Conservation (phyloP, 2,797 vertebrate genomes). For the Spheniscus humboldti region DNA sequence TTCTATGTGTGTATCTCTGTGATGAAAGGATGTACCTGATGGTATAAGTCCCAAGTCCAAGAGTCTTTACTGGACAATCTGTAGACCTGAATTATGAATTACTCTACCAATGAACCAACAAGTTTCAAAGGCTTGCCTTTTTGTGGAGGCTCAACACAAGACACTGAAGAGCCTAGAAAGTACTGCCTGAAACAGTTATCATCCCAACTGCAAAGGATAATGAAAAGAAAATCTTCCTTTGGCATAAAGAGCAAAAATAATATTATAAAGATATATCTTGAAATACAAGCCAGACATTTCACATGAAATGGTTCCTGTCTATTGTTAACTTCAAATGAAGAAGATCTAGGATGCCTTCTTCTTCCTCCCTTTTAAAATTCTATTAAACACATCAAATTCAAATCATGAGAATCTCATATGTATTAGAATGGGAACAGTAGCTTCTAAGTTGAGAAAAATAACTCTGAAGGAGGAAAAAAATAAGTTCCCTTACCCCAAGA, state of each 20-base stretch:
- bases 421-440: background rate
- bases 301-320: constrained; percentile 1
- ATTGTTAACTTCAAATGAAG: constrained; percentile 10
- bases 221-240: background rate
- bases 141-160: background rate
- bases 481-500: background rate
- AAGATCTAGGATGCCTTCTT: background rate
- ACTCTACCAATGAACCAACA: background rate
- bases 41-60: background rate
- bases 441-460: constrained; percentile 2
- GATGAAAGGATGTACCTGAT: background rate
- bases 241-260: constrained; percentile 11
- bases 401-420: background rate
- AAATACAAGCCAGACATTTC: constrained; percentile 18
- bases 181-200: background rate
- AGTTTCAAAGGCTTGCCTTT: background rate
- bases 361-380: background rate
- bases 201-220: background rate
- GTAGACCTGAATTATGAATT: background rate
- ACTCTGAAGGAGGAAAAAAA: background rate
- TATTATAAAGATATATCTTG: background rate
- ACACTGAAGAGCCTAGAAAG: background rate
- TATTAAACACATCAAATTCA: constrained; percentile 8
- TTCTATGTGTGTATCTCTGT: background rate
- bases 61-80: background rate